Percentiles rank a stretch among this genome's conserved stretches.
phyloP scores from a whole-genome alignment of 2,113 vertebrate genomes.

The Pseudorasbora parva region DNA sequence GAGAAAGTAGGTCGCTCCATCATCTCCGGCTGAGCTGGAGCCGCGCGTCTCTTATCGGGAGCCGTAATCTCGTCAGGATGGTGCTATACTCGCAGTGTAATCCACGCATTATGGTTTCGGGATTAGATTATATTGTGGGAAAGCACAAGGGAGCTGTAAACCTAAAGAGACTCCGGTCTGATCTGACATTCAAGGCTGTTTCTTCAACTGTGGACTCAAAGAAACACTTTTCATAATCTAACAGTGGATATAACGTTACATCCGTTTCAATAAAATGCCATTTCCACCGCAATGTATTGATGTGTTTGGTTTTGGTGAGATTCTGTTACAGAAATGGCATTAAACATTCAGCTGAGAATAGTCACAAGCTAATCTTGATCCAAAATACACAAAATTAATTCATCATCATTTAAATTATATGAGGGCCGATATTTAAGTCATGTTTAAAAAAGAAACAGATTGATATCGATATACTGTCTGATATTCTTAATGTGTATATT shows the following conservation, averaged over 20 bases:
- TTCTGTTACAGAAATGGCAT: background rate
- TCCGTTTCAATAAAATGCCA: background rate
- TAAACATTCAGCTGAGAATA: background rate
- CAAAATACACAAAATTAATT: no score
- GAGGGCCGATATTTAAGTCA: no score
- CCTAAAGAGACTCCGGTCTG: background rate
- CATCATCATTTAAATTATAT: no score
- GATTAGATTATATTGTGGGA: constrained; percentile 32
- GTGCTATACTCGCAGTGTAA: background rate
- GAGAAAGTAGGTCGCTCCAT: constrained; percentile 32
- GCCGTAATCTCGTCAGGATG: background rate
- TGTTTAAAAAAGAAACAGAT: no score
- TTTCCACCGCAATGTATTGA: background rate
- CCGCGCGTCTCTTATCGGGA: background rate
- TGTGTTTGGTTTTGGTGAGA: background rate
- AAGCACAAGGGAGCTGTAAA: constrained; percentile 8
- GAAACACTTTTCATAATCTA: background rate
- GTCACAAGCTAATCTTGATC: background rate
- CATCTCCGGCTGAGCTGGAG: background rate
- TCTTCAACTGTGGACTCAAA: background rate
- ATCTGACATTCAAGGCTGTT: constrained; percentile 4
- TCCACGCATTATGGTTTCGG: constrained; percentile 10
- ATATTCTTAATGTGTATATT: no score
- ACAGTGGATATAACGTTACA: background rate
- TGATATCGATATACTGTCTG: no score